Base-by-base conservation (phyloP, 2,113 vertebrate species). In the Sturnus vulgaris region DNA sequence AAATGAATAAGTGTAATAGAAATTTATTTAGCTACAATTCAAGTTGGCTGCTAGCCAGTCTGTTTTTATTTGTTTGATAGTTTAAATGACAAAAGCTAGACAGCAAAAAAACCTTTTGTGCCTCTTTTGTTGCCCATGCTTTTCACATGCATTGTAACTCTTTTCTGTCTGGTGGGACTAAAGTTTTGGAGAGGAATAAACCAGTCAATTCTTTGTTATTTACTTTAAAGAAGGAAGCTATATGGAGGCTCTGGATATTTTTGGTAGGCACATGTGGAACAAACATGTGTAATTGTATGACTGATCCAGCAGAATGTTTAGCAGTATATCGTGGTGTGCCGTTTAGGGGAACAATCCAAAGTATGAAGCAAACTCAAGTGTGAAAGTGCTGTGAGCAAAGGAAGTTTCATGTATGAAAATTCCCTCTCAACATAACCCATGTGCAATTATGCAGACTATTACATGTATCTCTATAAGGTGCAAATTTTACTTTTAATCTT, bases 201-300 rank as follows among this genome's bases (percentile, higher is more conserved):
- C 24, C 13, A 52, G 27, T 18, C 44, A 78, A 19, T 94, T 88
- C 47, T 39, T 64, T 79, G 37, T 40, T 81, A 66, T 81, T 94
- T 86, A 10, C 30, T 88, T 90, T 72, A 82, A 95, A 95, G 69
- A 75, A 77, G 78, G 61, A 89, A 82, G n/a, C 53, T 89, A 16
- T 47, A 14, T 69, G 46, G 57, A 82, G 42, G 33, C 44, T 68
- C 82, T 88, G 85, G 79, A 64, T 94, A 81, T 88, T 92, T 97
- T 96, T 88, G 77, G 81, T 88, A 78, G 60, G 82, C 76, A 64
- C 75, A 63, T 80, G 87, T 95, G 90, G 88, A 70, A 95, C 40
- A 94, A 91, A 90, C 35, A 46, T 90, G 59, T 91, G 65, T 46
- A 63, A 59, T 52, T 81, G 76, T 52, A 66, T 11, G 76, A 64